Evolutionary conservation across 1,140 invertebrate genomes (phyloP), one percentile per base, ranked within the genome.

Genomic region (Drosophila santomea): DNA sequence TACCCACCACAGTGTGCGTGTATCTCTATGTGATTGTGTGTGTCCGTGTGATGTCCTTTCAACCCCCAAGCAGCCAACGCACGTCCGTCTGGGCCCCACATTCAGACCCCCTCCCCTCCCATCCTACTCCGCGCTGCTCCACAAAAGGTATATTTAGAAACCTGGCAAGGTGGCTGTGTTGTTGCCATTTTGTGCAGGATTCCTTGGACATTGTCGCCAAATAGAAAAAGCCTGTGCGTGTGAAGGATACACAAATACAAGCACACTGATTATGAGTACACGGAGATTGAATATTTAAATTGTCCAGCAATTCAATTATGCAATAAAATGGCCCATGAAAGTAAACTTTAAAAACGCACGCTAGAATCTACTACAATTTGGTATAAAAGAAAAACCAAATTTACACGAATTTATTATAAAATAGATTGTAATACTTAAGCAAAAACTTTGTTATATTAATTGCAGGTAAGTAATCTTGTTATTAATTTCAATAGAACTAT

Each of bases 171-270:
- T 63, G 44, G 47, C 54, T 59, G 17, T 68, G 43, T 52, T 85
- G 81, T 85, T 85, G 82, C 82, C 83, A 86, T 88, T 88, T 88
- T 83, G 79, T 66, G 67, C 62, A 57, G 72, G 77, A 72, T 85
- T 68, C 69, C 83, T 80, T 84, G 77, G 76, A 80, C 81, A 73
- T 83, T 84, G 81, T 84, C 73, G 81, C 67, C 81, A 79, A 88
- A 86, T 83, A 82, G 71, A 86, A 88, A 76, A 79, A 48, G 41
- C 36, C 69, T 54, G 47, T 77, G 60, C 45, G 60, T 80, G 51
- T 63, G 55, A 61, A 57, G 17, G 43, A 61, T 51, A 57, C 59
- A 60, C 38, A 62, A 67, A 59, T 66, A 51, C 50, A 59, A 10
- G 15, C 6, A 4, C 47, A 43, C 12, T 15, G 25, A 56, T 39